Evolutionary conservation across 2,888 invertebrate species (phyloP).

Genomic region (Zelleria hepariella): DNA sequence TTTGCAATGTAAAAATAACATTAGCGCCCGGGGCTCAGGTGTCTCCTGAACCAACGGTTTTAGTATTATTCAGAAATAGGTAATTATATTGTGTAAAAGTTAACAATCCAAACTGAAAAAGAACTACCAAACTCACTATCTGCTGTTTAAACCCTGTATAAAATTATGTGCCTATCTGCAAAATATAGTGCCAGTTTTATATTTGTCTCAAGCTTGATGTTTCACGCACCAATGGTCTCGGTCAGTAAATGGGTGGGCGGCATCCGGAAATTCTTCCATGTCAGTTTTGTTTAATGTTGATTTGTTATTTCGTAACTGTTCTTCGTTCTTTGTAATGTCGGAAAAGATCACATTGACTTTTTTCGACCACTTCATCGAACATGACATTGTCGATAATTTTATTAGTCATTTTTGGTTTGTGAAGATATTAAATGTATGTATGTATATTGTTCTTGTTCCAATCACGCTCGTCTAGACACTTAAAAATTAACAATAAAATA

Average conservation of each 20-base stretch:
- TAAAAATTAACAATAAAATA: neutral
- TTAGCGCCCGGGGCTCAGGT: too few relatives aligned
- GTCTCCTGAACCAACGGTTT: too few relatives aligned
- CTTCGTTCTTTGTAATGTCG: neutral
- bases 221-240: neutral
- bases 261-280: neutral
- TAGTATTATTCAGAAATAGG: too few relatives aligned
- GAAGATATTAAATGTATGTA: too few relatives aligned
- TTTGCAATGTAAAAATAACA: too few relatives aligned
- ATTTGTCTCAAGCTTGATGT: neutral
- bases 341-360: too few relatives aligned
- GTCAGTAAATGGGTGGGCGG: neutral
- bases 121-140: too few relatives aligned
- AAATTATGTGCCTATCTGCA: too few relatives aligned
- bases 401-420: neutral
- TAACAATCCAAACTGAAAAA: too few relatives aligned
- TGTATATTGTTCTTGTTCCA: too few relatives aligned
- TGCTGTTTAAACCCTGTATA: too few relatives aligned
- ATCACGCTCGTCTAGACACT: neutral
- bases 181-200: neutral
- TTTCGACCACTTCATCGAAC: neutral
- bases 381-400: neutral
- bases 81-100: too few relatives aligned
- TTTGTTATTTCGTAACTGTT: neutral
- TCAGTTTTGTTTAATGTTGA: neutral